phyloP scores from a whole-genome alignment of 1,140 invertebrate species.

The Drosophila suzukii region DNA sequence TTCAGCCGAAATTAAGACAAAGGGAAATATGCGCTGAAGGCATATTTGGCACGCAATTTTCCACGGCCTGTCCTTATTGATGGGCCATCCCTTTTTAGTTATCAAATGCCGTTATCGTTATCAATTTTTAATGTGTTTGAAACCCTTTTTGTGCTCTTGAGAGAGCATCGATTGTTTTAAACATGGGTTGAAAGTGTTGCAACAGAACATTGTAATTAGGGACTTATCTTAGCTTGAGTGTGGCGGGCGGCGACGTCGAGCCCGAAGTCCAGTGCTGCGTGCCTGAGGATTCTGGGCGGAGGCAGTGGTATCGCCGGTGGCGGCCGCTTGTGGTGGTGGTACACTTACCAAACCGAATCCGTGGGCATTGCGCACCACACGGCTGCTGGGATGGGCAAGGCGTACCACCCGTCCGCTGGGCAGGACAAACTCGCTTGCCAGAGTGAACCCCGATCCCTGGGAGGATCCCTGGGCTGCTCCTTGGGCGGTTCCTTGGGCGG shows the following conservation, averaged over 20 bases:
- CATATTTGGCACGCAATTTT: slow-evolving; percentile 77
- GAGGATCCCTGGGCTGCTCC: no score
- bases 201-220: neutral
- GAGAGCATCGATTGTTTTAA: slow-evolving; percentile 27
- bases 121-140: slow-evolving; percentile 69
- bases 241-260: neutral
- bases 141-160: slow-evolving; percentile 48
- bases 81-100: slow-evolving; percentile 67
- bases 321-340: neutral
- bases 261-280: neutral
- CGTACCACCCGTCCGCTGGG: neutral
- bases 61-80: slow-evolving; percentile 65
- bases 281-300: neutral
- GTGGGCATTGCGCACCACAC: neutral
- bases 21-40: slow-evolving; percentile 75
- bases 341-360: neutral
- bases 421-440: no score
- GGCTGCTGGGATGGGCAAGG: neutral
- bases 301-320: neutral
- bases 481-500: neutral
- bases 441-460: no score
- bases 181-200: slow-evolving; percentile 1
- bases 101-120: slow-evolving; percentile 48
- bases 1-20: slow-evolving; percentile 62
- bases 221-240: neutral